Evolutionary conservation across 2,888 invertebrate genomes (phyloP).

Genomic region (Leptinotarsa tumamoca): DNA sequence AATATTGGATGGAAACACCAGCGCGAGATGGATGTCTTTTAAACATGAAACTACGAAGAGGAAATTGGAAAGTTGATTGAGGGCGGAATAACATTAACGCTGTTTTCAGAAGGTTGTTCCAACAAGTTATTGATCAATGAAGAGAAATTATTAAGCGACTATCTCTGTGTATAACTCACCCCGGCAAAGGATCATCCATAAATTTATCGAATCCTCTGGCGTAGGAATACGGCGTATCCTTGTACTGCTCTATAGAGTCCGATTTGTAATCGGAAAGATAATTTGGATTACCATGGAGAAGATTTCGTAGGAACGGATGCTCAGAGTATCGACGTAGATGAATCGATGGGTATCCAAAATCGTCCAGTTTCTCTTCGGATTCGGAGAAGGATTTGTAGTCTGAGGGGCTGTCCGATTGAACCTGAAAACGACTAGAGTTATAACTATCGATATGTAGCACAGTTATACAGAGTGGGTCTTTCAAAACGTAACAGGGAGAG

Average conservation of each 20-base stretch:
- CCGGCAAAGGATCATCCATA: conserved; percentile 12
- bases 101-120: too few species aligned
- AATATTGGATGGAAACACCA: neutral
- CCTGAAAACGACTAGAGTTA: neutral
- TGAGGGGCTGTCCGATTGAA: conserved; percentile 25
- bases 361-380: conserved; percentile 18
- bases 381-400: conserved; percentile 28
- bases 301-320: conserved; percentile 30
- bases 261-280: conserved; percentile 14
- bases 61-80: neutral
- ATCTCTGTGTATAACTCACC: conserved; percentile 9
- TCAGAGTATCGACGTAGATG: conserved; percentile 33
- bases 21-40: neutral
- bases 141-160: neutral
- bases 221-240: conserved; percentile 29
- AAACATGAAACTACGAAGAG: neutral
- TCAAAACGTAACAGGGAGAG: too few species aligned
- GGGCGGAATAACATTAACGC: neutral
- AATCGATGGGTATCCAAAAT: conserved; percentile 29
- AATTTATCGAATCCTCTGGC: conserved; percentile 37
- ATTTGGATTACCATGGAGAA: conserved; percentile 32
- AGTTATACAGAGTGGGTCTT: neutral
- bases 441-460: neutral
- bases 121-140: too few species aligned
- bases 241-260: conserved; percentile 24